Evolutionary conservation across 1,140 invertebrate genomes (phyloP).

Genomic region (Linepithema humile): DNA sequence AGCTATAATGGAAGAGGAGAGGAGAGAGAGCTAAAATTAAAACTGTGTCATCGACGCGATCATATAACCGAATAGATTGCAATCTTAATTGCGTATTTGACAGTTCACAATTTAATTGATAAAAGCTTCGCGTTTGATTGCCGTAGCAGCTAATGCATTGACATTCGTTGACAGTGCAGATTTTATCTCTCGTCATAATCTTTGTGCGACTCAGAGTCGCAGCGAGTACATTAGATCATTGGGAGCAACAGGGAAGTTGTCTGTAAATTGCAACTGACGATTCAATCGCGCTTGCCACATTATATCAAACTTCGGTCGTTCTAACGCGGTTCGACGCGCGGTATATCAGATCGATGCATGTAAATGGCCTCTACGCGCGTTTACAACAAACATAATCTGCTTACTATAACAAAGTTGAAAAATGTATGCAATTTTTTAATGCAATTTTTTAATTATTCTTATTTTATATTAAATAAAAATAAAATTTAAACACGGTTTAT

Average conservation of each 20-base stretch:
- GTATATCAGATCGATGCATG: background rate
- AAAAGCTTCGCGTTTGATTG: background rate
- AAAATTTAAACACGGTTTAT: no score
- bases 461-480: no score
- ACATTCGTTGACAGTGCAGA: conserved; percentile 35
- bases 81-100: conserved; percentile 27
- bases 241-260: conserved; percentile 9
- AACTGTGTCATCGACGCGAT: conserved; percentile 20
- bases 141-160: conserved; percentile 18
- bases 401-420: conserved; percentile 2
- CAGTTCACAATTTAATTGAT: conserved; percentile 37
- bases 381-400: background rate
- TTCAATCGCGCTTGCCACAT: conserved; percentile 33
- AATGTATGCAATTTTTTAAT: background rate
- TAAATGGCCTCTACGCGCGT: background rate
- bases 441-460: background rate
- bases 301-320: conserved; percentile 24
- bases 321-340: background rate
- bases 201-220: background rate
- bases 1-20: no score
- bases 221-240: background rate
- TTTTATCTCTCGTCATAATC: conserved; percentile 50
- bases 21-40: no score
- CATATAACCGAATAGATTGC: conserved; percentile 22
- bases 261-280: conserved; percentile 46